These are phyloP conservation scores for Cheilosia impressa DNA, from an alignment of 2,888 invertebrate species.

Conservation along the genomic window DNA sequence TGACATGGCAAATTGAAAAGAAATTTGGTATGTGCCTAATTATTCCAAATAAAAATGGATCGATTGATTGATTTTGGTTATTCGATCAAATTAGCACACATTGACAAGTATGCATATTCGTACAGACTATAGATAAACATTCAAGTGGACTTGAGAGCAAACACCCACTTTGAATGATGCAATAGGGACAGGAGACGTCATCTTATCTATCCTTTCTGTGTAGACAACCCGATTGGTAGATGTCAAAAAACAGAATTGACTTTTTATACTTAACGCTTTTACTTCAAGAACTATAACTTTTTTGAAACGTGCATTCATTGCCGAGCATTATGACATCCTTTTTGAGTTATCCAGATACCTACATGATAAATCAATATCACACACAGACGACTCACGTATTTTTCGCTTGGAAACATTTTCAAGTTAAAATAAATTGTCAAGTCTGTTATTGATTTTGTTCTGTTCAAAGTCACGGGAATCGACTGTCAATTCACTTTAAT, in stretches of 20 bases:
- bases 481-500: not conserved
- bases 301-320: not conserved
- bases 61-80: slow-evolving; percentile 22
- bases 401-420: too few relatives aligned
- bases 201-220: not conserved
- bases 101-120: not conserved
- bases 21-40: not conserved
- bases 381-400: too few relatives aligned
- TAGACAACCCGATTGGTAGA: slow-evolving; percentile 4
- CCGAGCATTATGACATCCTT: not conserved
- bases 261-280: not conserved
- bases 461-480: slow-evolving; percentile 8
- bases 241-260: slow-evolving; percentile 28
- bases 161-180: slow-evolving; percentile 25
- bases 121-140: not conserved
- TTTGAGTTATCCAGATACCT: not conserved
- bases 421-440: not conserved
- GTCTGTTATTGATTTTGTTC: slow-evolving; percentile 10
- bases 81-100: not conserved
- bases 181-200: slow-evolving; percentile 16
- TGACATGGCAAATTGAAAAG: slow-evolving; percentile 23
- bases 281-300: slow-evolving; percentile 1
- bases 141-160: not conserved
- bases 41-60: not conserved
- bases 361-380: too few relatives aligned